Percentiles rank a stretch among this genome's conserved stretches.
phyloP scores from a whole-genome alignment of 2,888 invertebrate species.

The Dicyrtomina minuta region DNA sequence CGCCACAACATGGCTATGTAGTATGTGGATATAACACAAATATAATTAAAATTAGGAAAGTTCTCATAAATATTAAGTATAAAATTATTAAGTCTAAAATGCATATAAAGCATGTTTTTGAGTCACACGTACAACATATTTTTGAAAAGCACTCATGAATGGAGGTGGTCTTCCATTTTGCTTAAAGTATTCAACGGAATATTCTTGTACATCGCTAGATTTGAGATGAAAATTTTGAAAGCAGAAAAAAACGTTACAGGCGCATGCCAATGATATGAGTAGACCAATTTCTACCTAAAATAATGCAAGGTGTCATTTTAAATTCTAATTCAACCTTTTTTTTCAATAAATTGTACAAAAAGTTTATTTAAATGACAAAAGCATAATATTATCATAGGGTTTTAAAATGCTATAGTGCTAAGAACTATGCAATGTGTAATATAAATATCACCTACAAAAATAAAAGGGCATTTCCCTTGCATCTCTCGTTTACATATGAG shows the following conservation, averaged over 20 bases:
- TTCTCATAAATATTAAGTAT: too few species aligned
- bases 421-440: too few species aligned
- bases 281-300: slow-evolving; percentile 2
- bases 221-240: background rate
- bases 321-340: background rate
- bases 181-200: background rate
- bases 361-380: too few species aligned
- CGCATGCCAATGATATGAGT: background rate
- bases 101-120: too few species aligned
- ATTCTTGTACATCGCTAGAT: background rate
- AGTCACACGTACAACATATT: too few species aligned
- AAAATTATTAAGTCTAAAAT: too few species aligned
- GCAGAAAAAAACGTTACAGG: background rate
- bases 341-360: too few species aligned
- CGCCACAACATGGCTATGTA: too few species aligned
- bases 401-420: too few species aligned
- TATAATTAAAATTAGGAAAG: too few species aligned
- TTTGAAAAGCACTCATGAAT: background rate
- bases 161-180: slow-evolving; percentile 2
- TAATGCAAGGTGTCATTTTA: background rate
- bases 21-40: too few species aligned
- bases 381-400: too few species aligned
- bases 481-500: background rate
- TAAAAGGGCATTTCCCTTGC: background rate
- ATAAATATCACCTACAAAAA: slow-evolving; percentile 5